Base-by-base conservation (phyloP, 1,140 invertebrate genomes). In the Drosophila bocki region DNA sequence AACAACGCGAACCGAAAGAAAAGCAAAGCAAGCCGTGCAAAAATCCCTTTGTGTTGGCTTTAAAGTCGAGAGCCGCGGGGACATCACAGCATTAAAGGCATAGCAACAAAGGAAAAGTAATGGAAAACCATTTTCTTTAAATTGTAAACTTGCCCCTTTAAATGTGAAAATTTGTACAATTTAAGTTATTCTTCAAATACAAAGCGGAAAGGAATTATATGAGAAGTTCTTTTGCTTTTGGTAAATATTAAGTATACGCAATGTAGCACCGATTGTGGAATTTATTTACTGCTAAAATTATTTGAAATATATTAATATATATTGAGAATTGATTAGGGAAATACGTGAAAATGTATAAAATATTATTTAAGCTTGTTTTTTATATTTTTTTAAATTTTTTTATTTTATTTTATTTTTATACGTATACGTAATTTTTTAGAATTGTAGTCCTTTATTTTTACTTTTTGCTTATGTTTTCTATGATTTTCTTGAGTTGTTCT, bases 21-120 rank as follows among this genome's bases (percentile, higher is more conserved):
- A 70, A 58, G 44, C 51, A 70, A 58, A 42, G 5, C 48, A 44
- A 33, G 35, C 17, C 64, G 51, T 70, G 65, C 26, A 58, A 70
- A 71, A 72, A 58, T 72, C 69, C 65, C 33, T 72, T 72, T 72
- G 69, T 72, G 64, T 57, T 65, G 47, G 29, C 33, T 35, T 72
- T 72, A 72, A 71, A 72, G 65, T 44, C 26, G 3, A 50, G 42
- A 41, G 48, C 17, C 41, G 29, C 12, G n/a, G 19, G 32, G 26
- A 35, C 67, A 71, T 8, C 17, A 3, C 7, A 22, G 44, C 44
- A 45, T 48, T 39, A 19, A 48, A 29, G 35, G 12, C 15, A 29
- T 29, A 6, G 26, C 26, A 6, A 29, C 26, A 9, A 13, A 13
- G 7, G 33, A 11, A 22, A 26, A 33, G n/a, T 7, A 12, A 54